phyloP scores from a whole-genome alignment of 2,888 invertebrate genomes.

The Pristionchus maxplancki region DNA sequence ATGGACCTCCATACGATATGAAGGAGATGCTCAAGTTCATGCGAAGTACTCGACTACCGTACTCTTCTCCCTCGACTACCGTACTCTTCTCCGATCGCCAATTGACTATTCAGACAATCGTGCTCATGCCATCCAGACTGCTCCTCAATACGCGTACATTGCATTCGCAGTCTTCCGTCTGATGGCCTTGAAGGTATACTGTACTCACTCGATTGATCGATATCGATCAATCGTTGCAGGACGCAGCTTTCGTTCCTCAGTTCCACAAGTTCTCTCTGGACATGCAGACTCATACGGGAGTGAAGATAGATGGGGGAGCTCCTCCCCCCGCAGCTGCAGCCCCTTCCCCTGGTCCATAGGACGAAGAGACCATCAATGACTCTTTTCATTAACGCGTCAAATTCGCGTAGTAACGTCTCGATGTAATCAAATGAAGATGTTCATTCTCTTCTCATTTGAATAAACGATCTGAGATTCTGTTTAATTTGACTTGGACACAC shows the following conservation, averaged over 20 bases:
- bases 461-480: not conserved
- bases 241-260: not conserved
- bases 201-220: not conserved
- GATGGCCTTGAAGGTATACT: not conserved
- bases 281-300: slow-evolving; percentile 14
- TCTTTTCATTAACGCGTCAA: not conserved
- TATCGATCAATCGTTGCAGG: not conserved
- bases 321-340: not conserved
- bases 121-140: slow-evolving; percentile 31
- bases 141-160: slow-evolving; percentile 27
- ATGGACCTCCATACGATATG: slow-evolving; percentile 6
- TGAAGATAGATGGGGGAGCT: slow-evolving; percentile 31
- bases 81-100: not conserved
- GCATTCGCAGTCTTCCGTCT: slow-evolving; percentile 38
- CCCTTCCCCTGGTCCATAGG: not conserved
- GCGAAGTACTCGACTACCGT: not conserved
- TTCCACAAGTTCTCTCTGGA: not conserved
- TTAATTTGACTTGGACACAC: too few relatives aligned
- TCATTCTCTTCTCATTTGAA: not conserved
- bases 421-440: not conserved
- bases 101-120: slow-evolving; percentile 2
- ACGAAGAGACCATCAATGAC: not conserved
- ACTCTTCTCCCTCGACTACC: not conserved
- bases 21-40: slow-evolving; percentile 12
- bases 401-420: not conserved